Base-by-base conservation (phyloP, 1,140 invertebrate genomes). In the Drosophila neocordata region DNA sequence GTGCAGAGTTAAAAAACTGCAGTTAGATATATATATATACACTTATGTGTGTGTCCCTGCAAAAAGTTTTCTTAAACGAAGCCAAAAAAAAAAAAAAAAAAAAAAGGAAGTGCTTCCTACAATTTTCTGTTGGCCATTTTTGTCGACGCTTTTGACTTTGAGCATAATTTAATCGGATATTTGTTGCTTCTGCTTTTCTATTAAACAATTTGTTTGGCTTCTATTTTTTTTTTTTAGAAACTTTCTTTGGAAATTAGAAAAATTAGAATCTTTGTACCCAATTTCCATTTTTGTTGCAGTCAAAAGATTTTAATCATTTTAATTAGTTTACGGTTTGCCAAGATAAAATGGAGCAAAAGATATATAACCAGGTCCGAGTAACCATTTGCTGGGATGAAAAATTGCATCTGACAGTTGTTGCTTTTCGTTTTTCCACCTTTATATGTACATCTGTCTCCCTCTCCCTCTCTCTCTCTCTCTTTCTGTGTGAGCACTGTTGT, bases 141-240 rank as follows among this genome's bases (percentile, higher is more conserved):
- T 87, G 82, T 82, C 74, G 74, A 75, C 70, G 74, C 82, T 87
- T 87, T 82, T 85, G 82, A 85, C 82, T 85, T 85, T 85, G 82
- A 87, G 83, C 83, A 87, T 87, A 88, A 88, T 88, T 88, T 88
- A 88, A 88, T 88, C 83, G 83, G 83, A 88, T 88, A 88, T 88
- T 88, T 88, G 75, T 73, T 73, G 77, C 73, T 60, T 62, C 44
- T 69, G 9, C 55, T 61, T 68, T 77, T 65, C 61, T 68, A 53
- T 68, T 77, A 62, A 63, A 59, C 71, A 72, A 77, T 88, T 82
- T 88, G 70, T 88, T 83, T 88, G 64, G 31, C 27, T 12, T n/a
- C n/a, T n/a, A n/a, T 67, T 63, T 65, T 35, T 38, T 24, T 24
- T 24, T 24, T 24, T 24, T 1, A 1, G 12, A 64, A 71, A 61